Percentiles rank a stretch among this genome's conserved stretches.
phyloP scores from a whole-genome alignment of 2,888 invertebrate species.

The Idaea biselata region DNA sequence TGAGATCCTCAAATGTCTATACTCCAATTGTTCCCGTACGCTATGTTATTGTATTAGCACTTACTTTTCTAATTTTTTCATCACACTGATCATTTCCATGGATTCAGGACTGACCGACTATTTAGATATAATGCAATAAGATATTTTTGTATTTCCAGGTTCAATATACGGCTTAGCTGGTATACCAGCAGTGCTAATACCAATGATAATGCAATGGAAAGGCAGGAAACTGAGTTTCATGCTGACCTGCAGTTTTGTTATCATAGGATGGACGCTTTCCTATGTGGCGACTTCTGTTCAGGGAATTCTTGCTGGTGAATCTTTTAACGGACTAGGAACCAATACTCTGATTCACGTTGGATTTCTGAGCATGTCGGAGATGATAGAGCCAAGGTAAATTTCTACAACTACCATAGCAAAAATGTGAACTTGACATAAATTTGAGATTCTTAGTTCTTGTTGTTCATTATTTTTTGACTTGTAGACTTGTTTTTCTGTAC shows the following conservation, averaged over 20 bases:
- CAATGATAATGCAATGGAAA: slow-evolving; percentile 14
- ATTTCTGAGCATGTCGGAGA: slow-evolving; percentile 19
- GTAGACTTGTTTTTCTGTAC: slow-evolving; percentile 20
- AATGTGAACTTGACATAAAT: not conserved
- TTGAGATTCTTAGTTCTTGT: slow-evolving; percentile 6
- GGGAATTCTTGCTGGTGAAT: slow-evolving; percentile 18
- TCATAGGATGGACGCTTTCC: slow-evolving; percentile 20
- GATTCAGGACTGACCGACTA: no score
- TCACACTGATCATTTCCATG: no score
- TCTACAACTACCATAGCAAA: not conserved
- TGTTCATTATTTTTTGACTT: slow-evolving; percentile 20
- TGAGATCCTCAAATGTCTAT: no score
- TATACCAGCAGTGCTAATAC: slow-evolving; percentile 17
- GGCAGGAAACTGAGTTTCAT: slow-evolving; percentile 20
- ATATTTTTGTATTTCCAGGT: not conserved
- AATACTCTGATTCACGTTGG: slow-evolving; percentile 18
- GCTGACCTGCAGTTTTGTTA: slow-evolving; percentile 13
- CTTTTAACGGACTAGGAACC: slow-evolving; percentile 21
- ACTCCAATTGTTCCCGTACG: no score
- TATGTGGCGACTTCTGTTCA: not conserved
- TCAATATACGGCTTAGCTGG: slow-evolving; percentile 13
- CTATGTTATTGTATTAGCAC: no score
- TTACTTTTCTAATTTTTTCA: no score
- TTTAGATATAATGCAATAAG: no score
- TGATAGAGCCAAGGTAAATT: slow-evolving; percentile 16